phyloP scores from a whole-genome alignment of 2,797 vertebrate genomes.

The Lemur catta region DNA sequence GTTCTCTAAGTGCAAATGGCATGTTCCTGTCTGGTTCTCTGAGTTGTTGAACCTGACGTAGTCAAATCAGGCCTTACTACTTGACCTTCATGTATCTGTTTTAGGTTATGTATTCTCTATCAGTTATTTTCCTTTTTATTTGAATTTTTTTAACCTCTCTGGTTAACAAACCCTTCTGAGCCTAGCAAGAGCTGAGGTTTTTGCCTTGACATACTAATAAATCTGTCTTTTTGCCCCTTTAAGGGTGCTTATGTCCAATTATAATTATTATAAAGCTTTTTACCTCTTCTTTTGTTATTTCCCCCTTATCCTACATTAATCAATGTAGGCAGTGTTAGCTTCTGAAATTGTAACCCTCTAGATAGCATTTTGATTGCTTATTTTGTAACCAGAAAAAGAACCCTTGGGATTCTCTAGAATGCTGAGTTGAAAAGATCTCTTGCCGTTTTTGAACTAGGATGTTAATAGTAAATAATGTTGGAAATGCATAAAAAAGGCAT shows the following conservation, averaged over 20 bases:
- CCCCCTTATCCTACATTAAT: neutral
- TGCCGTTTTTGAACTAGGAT: neutral
- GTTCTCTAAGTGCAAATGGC: neutral
- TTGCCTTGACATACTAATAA: neutral
- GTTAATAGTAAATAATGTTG: neutral
- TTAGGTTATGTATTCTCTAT: neutral
- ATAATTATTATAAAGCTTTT: neutral
- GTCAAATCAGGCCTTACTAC: neutral
- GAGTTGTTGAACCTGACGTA: neutral
- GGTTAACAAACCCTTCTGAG: neutral
- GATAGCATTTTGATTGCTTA: neutral
- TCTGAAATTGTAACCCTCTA: neutral
- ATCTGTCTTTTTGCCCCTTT: neutral
- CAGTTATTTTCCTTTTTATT: constrained; percentile 17
- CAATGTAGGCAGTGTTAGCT: neutral
- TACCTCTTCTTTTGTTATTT: neutral
- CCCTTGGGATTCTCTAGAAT: neutral
- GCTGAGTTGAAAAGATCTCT: neutral
- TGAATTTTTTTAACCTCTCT: neutral
- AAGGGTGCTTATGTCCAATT: neutral
- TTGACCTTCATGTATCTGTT: neutral
- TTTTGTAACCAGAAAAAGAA: neutral
- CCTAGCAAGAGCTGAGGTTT: neutral
- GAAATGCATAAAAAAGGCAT: neutral
- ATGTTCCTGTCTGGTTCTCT: neutral